phyloP scores from a whole-genome alignment of 2,888 invertebrate genomes.

The Caenorhabditis angaria region DNA sequence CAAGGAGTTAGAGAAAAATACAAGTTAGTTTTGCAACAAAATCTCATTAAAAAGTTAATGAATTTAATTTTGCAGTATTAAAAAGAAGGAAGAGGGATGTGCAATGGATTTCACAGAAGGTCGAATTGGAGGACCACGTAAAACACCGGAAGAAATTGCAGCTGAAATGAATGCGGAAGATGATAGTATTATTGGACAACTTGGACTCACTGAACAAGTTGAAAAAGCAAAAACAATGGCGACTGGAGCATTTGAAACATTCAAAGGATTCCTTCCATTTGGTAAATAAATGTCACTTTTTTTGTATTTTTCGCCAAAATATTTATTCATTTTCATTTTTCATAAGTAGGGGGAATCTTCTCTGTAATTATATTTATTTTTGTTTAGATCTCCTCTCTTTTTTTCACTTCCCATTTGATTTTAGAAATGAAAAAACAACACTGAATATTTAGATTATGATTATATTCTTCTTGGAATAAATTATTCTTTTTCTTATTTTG shows the following conservation, averaged over 20 bases:
- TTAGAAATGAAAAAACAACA: not conserved
- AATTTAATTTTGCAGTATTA: slow-evolving; percentile 81
- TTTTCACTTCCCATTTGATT: not conserved
- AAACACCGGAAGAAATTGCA: slow-evolving; percentile 80
- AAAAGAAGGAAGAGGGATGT: slow-evolving; percentile 91
- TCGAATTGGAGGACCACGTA: slow-evolving; percentile 60
- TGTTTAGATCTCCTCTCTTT: not conserved
- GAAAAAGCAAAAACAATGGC: slow-evolving; percentile 72
- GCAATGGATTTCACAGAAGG: slow-evolving; percentile 65
- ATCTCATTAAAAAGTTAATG: not conserved
- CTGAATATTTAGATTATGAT: not conserved
- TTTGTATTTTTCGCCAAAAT: not conserved
- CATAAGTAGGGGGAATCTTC: not conserved
- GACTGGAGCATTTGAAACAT: slow-evolving; percentile 68
- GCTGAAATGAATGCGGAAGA: slow-evolving; percentile 90
- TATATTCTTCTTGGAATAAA: not conserved
- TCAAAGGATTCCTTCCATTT: slow-evolving; percentile 71
- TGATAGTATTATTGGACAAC: slow-evolving; percentile 71
- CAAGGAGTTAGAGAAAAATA: slow-evolving; percentile 97
- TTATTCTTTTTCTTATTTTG: no score
- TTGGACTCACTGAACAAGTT: slow-evolving; percentile 71
- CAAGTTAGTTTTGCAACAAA: slow-evolving; percentile 77
- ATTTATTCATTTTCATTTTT: not conserved
- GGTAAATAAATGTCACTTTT: slow-evolving; percentile 59
- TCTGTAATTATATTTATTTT: not conserved